phyloP scores from a whole-genome alignment of 2,797 vertebrate species.

The Rhincodon typus region DNA sequence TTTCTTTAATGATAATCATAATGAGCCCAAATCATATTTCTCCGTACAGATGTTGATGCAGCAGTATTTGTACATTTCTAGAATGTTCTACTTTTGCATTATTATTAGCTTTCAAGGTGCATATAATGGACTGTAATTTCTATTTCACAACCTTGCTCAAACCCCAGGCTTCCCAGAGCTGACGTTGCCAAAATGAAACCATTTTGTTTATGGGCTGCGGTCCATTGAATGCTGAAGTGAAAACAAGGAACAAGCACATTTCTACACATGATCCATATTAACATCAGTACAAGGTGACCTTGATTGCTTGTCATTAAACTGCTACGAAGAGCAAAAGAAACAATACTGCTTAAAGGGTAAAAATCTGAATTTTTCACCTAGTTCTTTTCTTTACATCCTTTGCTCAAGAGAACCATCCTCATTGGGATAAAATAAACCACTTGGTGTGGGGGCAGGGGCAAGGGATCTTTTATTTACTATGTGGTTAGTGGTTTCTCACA shows the following conservation, averaged over 20 bases:
- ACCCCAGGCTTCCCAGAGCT: background rate
- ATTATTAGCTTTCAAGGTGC: background rate
- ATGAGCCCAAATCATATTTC: background rate
- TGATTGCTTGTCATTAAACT: background rate
- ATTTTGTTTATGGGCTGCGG: background rate
- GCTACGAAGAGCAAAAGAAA: background rate
- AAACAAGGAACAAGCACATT: conserved; percentile 6
- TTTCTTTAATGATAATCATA: background rate
- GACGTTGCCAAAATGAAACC: background rate
- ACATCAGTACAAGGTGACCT: conserved; percentile 15
- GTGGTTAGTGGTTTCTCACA: background rate
- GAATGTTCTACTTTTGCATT: background rate
- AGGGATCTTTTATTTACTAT: background rate
- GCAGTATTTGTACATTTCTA: background rate
- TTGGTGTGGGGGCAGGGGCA: too few relatives aligned
- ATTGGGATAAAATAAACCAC: background rate
- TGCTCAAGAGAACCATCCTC: background rate
- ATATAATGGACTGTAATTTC: background rate
- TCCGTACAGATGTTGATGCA: background rate
- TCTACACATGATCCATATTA: conserved; percentile 7
- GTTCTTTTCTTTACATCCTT: background rate
- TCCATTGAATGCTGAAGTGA: background rate
- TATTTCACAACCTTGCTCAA: background rate
- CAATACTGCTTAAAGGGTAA: background rate
- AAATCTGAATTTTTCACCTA: background rate